phyloP scores from a whole-genome alignment of 2,797 vertebrate species.

The Lycodopsis pacificus region DNA sequence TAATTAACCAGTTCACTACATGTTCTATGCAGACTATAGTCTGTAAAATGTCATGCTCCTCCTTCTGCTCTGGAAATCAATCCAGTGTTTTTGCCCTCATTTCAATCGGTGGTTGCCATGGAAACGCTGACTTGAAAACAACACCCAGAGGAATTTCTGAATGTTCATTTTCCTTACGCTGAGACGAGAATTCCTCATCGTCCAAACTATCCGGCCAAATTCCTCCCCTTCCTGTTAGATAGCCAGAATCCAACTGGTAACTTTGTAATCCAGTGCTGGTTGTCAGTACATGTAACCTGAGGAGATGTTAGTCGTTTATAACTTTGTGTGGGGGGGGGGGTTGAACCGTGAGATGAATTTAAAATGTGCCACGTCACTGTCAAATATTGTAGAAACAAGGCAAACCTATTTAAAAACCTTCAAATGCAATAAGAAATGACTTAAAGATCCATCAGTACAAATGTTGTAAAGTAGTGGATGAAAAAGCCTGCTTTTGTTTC shows the following conservation, averaged over 20 bases:
- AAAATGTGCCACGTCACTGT: background rate
- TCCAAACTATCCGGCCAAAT: constrained; percentile 9
- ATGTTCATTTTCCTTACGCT: constrained; percentile 54
- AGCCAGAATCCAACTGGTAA: background rate
- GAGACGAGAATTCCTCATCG: constrained; percentile 51
- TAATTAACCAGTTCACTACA: constrained; percentile 39
- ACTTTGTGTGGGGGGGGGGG: background rate
- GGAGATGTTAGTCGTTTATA: background rate
- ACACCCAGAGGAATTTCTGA: constrained; percentile 70
- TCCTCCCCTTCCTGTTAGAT: background rate
- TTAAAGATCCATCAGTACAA: background rate
- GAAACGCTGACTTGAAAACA: constrained; percentile 69
- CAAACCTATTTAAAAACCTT: background rate
- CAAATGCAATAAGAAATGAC: background rate
- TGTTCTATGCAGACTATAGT: constrained; percentile 8
- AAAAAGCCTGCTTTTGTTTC: background rate
- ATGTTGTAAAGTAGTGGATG: background rate
- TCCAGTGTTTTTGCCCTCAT: constrained; percentile 35
- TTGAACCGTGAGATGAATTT: background rate
- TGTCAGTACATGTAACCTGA: too few relatives aligned
- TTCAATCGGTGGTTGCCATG: constrained; percentile 72
- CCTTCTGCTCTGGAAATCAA: constrained; percentile 56
- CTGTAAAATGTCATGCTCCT: constrained; percentile 31
- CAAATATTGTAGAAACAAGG: background rate
- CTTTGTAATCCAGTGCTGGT: background rate